Evolutionary conservation across 2,888 invertebrate genomes (phyloP).

Genomic region (Euspilapteryx auroguttella): DNA sequence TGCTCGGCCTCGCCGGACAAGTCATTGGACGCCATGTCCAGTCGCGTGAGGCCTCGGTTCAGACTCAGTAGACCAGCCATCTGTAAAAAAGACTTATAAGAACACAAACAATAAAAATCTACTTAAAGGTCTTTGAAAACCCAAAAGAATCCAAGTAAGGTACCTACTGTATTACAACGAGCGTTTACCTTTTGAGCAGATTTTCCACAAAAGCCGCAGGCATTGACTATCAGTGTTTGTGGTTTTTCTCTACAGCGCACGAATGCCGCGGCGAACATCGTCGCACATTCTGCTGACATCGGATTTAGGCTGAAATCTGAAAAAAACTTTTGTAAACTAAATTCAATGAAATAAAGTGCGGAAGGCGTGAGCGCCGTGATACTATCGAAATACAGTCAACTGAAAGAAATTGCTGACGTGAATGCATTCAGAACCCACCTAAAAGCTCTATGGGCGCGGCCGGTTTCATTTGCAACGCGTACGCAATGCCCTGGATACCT

Average conservation of each 20-base stretch:
- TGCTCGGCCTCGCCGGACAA: conserved; percentile 58
- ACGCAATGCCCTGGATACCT: conserved; percentile 57
- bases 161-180: too few relatives aligned
- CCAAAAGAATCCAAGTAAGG: too few relatives aligned
- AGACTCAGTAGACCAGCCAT: conserved; percentile 55
- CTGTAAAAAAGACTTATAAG: conserved; percentile 13
- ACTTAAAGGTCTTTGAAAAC: neutral
- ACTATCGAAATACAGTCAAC: too few relatives aligned
- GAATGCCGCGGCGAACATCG: conserved; percentile 60
- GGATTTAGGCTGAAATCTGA: conserved; percentile 65
- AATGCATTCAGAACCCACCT: too few relatives aligned
- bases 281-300: conserved; percentile 59
- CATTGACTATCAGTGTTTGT: conserved; percentile 55
- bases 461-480: conserved; percentile 50
- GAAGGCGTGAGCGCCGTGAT: too few relatives aligned
- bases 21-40: conserved; percentile 63
- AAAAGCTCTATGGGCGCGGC: conserved; percentile 45
- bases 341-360: too few relatives aligned
- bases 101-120: neutral
- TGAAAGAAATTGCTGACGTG: too few relatives aligned
- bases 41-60: conserved; percentile 48
- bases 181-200: conserved; percentile 52
- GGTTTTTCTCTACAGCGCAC: conserved; percentile 58
- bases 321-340: too few relatives aligned
- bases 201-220: conserved; percentile 53